Evolutionary conservation across 2,113 vertebrate genomes (phyloP).

Genomic region (Tachycineta bicolor): DNA sequence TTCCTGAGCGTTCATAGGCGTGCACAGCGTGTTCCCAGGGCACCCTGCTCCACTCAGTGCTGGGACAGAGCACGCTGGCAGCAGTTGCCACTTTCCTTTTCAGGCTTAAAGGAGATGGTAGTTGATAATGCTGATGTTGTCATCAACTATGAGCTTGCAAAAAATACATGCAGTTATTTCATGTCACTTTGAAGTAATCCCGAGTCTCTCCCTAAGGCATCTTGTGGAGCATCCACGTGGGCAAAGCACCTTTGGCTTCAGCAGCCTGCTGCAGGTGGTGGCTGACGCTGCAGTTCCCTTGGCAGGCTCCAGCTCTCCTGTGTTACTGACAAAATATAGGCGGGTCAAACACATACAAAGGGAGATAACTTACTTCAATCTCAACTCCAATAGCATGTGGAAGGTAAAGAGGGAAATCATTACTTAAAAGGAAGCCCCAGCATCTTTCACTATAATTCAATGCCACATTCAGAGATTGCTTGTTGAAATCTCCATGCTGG

Average conservation of each 20-base stretch:
- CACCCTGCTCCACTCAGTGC: neutral
- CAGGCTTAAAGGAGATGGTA: neutral
- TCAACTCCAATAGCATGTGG: neutral
- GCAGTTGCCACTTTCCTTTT: neutral
- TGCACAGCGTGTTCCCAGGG: neutral
- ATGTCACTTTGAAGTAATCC: neutral
- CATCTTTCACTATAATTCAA: neutral
- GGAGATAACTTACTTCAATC: neutral
- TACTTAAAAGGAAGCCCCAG: neutral
- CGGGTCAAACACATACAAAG: neutral
- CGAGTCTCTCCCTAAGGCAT: neutral
- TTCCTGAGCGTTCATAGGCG: neutral
- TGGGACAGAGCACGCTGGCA: neutral
- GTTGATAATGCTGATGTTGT: neutral
- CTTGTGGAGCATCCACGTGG: neutral
- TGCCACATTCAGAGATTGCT: neutral
- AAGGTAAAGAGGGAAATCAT: neutral
- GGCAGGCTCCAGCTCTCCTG: neutral
- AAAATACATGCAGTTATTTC: neutral
- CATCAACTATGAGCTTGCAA: neutral
- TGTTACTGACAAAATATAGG: neutral
- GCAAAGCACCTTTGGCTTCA: neutral
- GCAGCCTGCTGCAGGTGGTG: neutral
- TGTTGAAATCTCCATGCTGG: accelerated
- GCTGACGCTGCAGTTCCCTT: neutral